Percentiles rank a stretch among this genome's conserved stretches.
Evolutionary conservation across 2,888 invertebrate species (phyloP).

Genomic region (Agrypnus murinus): DNA sequence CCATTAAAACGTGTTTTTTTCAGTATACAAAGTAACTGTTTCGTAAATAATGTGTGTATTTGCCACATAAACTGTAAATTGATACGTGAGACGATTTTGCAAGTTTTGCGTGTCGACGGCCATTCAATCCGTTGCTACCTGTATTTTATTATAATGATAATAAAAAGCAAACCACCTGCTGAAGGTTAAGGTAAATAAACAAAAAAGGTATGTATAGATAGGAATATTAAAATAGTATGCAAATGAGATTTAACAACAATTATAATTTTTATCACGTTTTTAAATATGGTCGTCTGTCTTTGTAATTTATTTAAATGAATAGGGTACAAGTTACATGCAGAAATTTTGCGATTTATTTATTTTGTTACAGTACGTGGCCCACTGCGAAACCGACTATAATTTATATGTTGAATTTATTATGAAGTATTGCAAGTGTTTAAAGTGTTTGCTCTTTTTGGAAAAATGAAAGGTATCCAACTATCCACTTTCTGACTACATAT

Average conservation of each 20-base stretch:
- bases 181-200: slow-evolving; percentile 7
- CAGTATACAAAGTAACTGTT: slow-evolving; percentile 4
- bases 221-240: slow-evolving; percentile 10
- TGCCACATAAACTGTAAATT: slow-evolving; percentile 1
- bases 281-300: slow-evolving; percentile 2
- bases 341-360: background rate
- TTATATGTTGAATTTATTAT: background rate
- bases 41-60: background rate
- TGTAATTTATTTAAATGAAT: slow-evolving; percentile 12
- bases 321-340: background rate
- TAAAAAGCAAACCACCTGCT: background rate
- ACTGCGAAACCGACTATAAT: slow-evolving; percentile 1
- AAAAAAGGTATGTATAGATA: background rate
- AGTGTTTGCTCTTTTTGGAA: too few relatives aligned
- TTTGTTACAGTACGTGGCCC: background rate
- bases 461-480: too few relatives aligned
- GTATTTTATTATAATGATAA: too few relatives aligned
- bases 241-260: slow-evolving; percentile 6
- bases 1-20: background rate
- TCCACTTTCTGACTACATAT: too few relatives aligned
- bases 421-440: too few relatives aligned
- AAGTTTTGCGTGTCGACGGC: too few relatives aligned
- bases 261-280: slow-evolving; percentile 5
- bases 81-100: slow-evolving; percentile 1
- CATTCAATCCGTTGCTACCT: too few relatives aligned